Evolutionary conservation across 2,888 invertebrate species (phyloP).

Genomic region (Lycophotia porphyrea): DNA sequence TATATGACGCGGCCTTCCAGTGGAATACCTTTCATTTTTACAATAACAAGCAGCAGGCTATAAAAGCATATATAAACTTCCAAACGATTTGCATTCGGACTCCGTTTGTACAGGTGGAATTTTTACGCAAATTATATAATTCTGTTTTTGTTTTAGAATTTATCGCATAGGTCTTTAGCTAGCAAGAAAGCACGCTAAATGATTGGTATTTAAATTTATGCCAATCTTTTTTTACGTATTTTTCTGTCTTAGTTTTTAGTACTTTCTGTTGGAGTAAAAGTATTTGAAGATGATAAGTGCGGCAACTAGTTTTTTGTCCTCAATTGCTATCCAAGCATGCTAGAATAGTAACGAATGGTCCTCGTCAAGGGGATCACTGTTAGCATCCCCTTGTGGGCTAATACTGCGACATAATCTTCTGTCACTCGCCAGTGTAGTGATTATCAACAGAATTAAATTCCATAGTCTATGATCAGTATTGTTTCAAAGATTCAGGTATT

Average conservation of each 20-base stretch:
- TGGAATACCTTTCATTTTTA: constrained; percentile 71
- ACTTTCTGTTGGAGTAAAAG: background rate
- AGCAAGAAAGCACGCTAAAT: constrained; percentile 1
- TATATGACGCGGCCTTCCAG: constrained; percentile 69
- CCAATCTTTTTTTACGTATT: background rate
- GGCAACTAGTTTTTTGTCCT: background rate
- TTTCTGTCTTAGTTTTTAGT: background rate
- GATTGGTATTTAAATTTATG: background rate
- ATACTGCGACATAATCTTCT: background rate
- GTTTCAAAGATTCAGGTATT: background rate
- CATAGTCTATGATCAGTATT: background rate
- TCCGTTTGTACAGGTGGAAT: background rate
- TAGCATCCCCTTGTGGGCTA: background rate
- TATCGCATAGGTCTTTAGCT: constrained; percentile 1
- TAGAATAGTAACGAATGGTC: background rate
- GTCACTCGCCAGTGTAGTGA: background rate
- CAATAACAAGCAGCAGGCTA: constrained; percentile 50
- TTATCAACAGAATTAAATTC: background rate
- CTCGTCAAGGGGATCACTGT: background rate
- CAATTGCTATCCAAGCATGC: background rate
- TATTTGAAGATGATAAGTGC: background rate
- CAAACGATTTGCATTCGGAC: constrained; percentile 41
- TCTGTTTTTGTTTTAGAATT: constrained; percentile 10
- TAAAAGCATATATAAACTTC: constrained; percentile 54
- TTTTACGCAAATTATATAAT: constrained; percentile 20